phyloP scores from a whole-genome alignment of 2,888 invertebrate genomes.

The Callinectes sapidus region DNA sequence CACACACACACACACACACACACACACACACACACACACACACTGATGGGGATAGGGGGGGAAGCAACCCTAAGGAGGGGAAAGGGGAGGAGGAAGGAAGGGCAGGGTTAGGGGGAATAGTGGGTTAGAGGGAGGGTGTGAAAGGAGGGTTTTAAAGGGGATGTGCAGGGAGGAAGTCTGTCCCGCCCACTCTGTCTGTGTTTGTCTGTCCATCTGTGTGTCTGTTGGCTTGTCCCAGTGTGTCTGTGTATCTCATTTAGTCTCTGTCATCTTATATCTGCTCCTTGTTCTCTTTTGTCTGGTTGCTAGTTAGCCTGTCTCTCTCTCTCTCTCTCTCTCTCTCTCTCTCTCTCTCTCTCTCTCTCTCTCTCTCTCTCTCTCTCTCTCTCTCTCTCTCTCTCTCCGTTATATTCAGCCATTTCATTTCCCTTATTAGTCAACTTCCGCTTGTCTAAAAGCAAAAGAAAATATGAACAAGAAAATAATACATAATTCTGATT shows the following conservation, averaged over 20 bases:
- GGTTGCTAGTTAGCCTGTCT: not conserved
- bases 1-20: slow-evolving; percentile 50
- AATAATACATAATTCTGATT: not conserved
- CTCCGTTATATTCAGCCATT: not conserved
- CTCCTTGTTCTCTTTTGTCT: not conserved
- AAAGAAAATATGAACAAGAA: not conserved
- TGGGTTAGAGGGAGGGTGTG: not conserved
- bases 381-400: slow-evolving; percentile 20
- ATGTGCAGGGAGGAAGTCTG: slow-evolving; percentile 7
- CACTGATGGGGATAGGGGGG: not conserved
- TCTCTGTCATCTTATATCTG: slow-evolving; percentile 9
- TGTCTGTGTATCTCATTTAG: slow-evolving; percentile 32
- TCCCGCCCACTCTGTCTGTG: slow-evolving; percentile 40
- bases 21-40: slow-evolving; percentile 50
- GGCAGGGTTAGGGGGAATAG: not conserved
- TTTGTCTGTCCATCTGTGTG: slow-evolving; percentile 49
- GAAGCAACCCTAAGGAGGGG: not conserved
- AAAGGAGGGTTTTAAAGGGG: not conserved
- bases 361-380: slow-evolving; percentile 32
- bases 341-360: slow-evolving; percentile 41
- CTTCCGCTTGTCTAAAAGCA: not conserved
- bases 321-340: slow-evolving; percentile 8
- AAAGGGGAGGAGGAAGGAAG: not conserved
- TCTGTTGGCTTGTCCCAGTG: slow-evolving; percentile 6
- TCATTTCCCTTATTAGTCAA: not conserved